A percentile compares a stretch with the other conserved stretches of the same genome.
These are phyloP conservation scores for Leptinotarsa lineolata DNA, from an alignment of 1,140 invertebrate species.

Conservation along the genomic window DNA sequence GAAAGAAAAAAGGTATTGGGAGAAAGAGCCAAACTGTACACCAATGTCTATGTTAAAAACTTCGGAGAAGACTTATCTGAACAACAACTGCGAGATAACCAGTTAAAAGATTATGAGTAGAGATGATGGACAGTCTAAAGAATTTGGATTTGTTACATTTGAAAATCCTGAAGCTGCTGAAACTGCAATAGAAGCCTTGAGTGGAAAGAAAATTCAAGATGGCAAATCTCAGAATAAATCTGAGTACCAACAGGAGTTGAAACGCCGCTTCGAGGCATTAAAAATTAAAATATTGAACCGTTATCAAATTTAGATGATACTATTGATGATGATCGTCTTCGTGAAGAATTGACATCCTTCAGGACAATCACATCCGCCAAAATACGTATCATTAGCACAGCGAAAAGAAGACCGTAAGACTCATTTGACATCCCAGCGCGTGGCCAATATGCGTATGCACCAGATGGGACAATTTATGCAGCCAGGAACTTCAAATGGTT, in stretches of 20 bases:
- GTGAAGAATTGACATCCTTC: slow-evolving; percentile 92
- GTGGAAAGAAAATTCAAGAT: slow-evolving; percentile 61
- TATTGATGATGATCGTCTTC: slow-evolving; percentile 61
- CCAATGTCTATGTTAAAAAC: too few relatives aligned
- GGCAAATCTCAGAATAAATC: too few relatives aligned
- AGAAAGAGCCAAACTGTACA: slow-evolving; percentile 96
- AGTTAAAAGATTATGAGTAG: slow-evolving; percentile 96
- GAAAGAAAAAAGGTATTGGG: slow-evolving; percentile 98
- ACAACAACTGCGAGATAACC: slow-evolving; percentile 89
- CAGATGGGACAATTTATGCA: slow-evolving; percentile 91
- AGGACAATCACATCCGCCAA: slow-evolving; percentile 96
- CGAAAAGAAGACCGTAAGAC: slow-evolving; percentile 98
- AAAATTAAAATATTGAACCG: too few relatives aligned
- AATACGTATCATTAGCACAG: slow-evolving; percentile 97
- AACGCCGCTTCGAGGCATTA: too few relatives aligned
- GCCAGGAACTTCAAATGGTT: slow-evolving; percentile 76
- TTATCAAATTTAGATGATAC: too few relatives aligned
- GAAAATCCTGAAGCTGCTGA: slow-evolving; percentile 71
- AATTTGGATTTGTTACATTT: too few relatives aligned
- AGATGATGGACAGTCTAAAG: slow-evolving; percentile 93
- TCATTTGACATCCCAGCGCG: slow-evolving; percentile 92
- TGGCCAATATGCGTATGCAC: slow-evolving; percentile 95
- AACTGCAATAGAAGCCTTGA: slow-evolving; percentile 85
- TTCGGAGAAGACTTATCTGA: slow-evolving; percentile 95
- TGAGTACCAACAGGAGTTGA: too few relatives aligned